A percentile compares a stretch with the other conserved stretches of the same genome.
phyloP scores from a whole-genome alignment of 2,113 vertebrate species.

The Zootoca vivipara region DNA sequence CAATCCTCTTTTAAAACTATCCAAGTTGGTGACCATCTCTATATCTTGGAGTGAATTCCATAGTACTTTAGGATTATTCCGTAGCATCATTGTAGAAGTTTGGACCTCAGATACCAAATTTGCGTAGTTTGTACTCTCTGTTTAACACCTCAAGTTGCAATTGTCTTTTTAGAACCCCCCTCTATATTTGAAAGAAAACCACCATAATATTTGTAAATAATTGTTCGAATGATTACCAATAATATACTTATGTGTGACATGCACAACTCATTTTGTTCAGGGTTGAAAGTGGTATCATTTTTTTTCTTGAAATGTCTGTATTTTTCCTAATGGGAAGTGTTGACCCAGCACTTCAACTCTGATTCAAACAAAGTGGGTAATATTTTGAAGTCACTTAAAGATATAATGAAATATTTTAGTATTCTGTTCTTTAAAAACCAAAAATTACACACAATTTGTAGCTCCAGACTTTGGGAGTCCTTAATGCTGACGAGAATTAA shows the following conservation, averaged over 20 bases:
- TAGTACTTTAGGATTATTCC: no score
- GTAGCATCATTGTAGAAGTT: no score
- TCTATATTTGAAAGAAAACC: neutral
- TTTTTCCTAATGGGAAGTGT: no score
- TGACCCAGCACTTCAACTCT: neutral
- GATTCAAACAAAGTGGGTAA: neutral
- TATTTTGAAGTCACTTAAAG: slow-evolving; percentile 39
- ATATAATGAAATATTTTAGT: neutral
- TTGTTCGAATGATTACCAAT: neutral
- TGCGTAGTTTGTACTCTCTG: neutral
- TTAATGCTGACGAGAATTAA: slow-evolving; percentile 29
- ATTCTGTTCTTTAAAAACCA: slow-evolving; percentile 12
- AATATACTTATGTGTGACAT: no score
- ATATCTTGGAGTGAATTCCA: no score
- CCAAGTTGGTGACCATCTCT: no score
- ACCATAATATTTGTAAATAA: neutral
- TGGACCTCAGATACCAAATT: neutral
- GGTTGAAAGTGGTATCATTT: neutral
- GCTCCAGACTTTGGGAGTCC: neutral
- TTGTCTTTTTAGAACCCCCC: neutral
- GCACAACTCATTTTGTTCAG: neutral
- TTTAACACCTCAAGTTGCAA: neutral
- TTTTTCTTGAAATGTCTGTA: slow-evolving; percentile 16
- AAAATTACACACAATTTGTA: slow-evolving; percentile 8
- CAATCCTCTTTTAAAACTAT: no score